phyloP scores from a whole-genome alignment of 2,888 invertebrate species.

The Drosophila subquinaria region DNA sequence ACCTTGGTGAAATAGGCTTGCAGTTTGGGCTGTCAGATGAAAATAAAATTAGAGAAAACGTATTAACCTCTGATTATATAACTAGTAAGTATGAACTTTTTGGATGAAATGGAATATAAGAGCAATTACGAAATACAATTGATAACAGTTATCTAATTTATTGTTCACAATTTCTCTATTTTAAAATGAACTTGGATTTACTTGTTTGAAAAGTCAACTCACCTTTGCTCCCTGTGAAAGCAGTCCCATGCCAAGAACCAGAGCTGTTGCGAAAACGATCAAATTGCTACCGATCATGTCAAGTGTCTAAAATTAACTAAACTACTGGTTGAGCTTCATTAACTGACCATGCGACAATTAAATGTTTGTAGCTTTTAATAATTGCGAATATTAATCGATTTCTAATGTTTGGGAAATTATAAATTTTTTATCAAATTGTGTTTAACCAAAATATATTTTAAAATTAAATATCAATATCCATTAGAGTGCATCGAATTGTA shows the following conservation, averaged over 20 bases:
- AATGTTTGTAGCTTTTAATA: not conserved
- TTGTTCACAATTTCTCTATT: not conserved
- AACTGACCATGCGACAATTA: not conserved
- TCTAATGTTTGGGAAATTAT: not conserved
- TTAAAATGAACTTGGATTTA: not conserved
- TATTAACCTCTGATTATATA: not conserved
- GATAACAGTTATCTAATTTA: too few relatives aligned
- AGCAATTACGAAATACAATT: too few relatives aligned
- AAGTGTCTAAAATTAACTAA: not conserved
- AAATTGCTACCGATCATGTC: slow-evolving; percentile 6
- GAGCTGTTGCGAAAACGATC: not conserved
- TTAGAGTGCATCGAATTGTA: too few relatives aligned
- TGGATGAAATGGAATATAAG: too few relatives aligned
- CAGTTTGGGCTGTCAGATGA: not conserved
- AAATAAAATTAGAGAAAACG: not conserved
- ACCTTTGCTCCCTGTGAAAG: not conserved
- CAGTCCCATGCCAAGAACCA: not conserved
- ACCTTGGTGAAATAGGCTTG: not conserved
- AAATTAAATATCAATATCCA: too few relatives aligned
- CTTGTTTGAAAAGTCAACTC: not conserved
- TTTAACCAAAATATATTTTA: too few relatives aligned
- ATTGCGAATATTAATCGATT: not conserved
- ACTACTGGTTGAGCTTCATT: not conserved
- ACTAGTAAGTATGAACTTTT: too few relatives aligned
- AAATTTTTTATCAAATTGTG: not conserved